Base-by-base conservation (phyloP, 2,113 vertebrate genomes). In the Passer domesticus region DNA sequence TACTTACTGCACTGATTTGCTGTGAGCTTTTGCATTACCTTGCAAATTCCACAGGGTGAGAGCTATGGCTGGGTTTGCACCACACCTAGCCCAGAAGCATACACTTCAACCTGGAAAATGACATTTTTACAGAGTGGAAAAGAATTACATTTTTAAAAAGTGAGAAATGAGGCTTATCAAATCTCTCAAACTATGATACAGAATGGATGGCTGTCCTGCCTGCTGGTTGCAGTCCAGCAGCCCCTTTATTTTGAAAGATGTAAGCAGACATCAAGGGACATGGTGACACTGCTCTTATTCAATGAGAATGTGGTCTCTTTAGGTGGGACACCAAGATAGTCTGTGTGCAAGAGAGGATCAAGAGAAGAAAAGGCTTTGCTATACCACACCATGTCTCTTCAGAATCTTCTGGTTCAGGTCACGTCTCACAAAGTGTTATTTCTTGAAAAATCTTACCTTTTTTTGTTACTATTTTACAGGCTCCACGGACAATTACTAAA, bases 371-470 rank as follows among this genome's bases (percentile, higher is more conserved):
- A 78, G 17, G 22, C 10, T 63, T 83, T 94, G 3, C 39, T 75
- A 3, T n/a, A 59, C 12, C 46, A 43, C 39, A 39, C 12, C 30
- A 10, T 21, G 21, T 74, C 37, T 67, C 33, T 59, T 80, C 24
- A 70, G 64, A 79, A 43, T 90, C 87, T 87, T 96, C 83, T 80
- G 41, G 13, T 74, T 87, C 37, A 74, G 78, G 56, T 74, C 52
- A 86, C 22, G 3, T 85, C 63, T 96, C 78, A 91, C 63, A 77
- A 31, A 79, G 46, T 52, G 25, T 47, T 14, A 85, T 95, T 88
- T 96, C 91, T 81, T 85, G 25, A 83, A 80, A 94, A 94, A 94
- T 95, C 79, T 96, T 97, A 96, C 96, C 89, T 96, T 94, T 94
- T 96, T 94, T 90, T 30, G 50, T 85, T 79, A 39, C 72, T 92